Evolutionary conservation across 2,113 vertebrate species (phyloP).

Genomic region (Oenanthe melanoleuca): DNA sequence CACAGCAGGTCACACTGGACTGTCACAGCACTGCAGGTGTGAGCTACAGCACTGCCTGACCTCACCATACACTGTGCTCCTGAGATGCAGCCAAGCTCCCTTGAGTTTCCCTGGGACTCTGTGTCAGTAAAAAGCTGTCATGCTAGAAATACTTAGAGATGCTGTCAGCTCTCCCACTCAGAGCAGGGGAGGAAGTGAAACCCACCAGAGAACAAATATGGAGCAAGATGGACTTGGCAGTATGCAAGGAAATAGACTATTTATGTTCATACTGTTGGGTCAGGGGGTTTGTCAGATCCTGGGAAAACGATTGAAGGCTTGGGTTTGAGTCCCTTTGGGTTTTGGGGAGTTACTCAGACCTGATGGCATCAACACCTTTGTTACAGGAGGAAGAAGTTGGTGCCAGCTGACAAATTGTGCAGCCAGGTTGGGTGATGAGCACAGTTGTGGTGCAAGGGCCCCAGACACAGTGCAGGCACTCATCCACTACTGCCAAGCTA

Average conservation of each 20-base stretch:
- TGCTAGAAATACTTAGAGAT: neutral
- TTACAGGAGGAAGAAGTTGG: neutral
- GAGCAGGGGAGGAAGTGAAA: neutral
- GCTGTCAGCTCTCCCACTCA: neutral
- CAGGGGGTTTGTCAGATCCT: neutral
- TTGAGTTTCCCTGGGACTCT: neutral
- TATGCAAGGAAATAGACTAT: neutral
- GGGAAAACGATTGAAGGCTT: neutral
- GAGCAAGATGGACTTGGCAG: neutral
- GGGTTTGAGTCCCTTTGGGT: neutral
- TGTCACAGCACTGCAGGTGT: neutral
- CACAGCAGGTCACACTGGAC: neutral
- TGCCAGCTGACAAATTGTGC: neutral
- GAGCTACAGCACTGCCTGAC: neutral
- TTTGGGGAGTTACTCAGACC: neutral
- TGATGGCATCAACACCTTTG: neutral
- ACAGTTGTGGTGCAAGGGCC: neutral
- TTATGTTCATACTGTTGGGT: neutral
- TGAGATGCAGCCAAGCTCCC: neutral
- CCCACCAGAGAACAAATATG: neutral
- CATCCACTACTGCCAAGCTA: neutral
- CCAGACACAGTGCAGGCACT: fast-evolving
- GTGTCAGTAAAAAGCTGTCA: neutral
- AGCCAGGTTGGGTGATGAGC: neutral
- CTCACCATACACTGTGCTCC: neutral